Percentiles rank a stretch among this genome's conserved stretches.
Conservation (phyloP, 2,888 invertebrate species). For the Bellardia pandia region DNA sequence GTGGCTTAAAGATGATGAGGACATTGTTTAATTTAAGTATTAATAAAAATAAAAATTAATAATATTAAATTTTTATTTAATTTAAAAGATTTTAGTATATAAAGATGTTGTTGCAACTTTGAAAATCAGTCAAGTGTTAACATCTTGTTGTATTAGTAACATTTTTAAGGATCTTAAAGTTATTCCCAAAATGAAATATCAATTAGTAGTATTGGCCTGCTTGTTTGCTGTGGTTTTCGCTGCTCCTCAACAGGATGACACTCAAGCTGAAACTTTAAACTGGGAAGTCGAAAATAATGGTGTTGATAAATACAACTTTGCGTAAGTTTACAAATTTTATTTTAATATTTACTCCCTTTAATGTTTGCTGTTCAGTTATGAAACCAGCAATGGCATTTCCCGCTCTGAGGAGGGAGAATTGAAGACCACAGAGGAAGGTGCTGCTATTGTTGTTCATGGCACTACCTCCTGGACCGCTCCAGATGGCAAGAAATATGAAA, state of each 20-base stretch:
- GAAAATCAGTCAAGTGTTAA: slow-evolving; percentile 68
- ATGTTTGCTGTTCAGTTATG: slow-evolving; percentile 79
- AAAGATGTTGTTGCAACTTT: slow-evolving; percentile 55
- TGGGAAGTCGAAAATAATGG: slow-evolving; percentile 86
- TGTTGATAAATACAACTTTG: slow-evolving; percentile 86
- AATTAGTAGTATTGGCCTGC: slow-evolving; percentile 74
- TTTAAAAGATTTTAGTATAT: slow-evolving; percentile 63
- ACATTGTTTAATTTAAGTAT: slow-evolving; percentile 58
- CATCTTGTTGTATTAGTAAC: slow-evolving; percentile 53
- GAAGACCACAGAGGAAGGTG: slow-evolving; percentile 82
- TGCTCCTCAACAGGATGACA: slow-evolving; percentile 75
- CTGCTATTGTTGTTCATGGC: slow-evolving; percentile 87
- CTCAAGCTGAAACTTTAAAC: slow-evolving; percentile 77
- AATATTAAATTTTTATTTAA: slow-evolving; percentile 34
- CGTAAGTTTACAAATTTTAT: slow-evolving; percentile 83
- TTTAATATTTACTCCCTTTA: neutral
- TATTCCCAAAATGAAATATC: slow-evolving; percentile 75
- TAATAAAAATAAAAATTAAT: slow-evolving; percentile 43
- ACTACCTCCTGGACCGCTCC: slow-evolving; percentile 86
- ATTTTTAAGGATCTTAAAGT: slow-evolving; percentile 33
- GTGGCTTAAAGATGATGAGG: slow-evolving; percentile 52
- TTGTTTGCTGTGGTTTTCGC: slow-evolving; percentile 73
- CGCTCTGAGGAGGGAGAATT: slow-evolving; percentile 83
- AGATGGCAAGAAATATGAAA: slow-evolving; percentile 84
- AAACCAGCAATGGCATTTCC: slow-evolving; percentile 84